phyloP scores from a whole-genome alignment of 2,888 invertebrate species.

The Arctia plantaginis region DNA sequence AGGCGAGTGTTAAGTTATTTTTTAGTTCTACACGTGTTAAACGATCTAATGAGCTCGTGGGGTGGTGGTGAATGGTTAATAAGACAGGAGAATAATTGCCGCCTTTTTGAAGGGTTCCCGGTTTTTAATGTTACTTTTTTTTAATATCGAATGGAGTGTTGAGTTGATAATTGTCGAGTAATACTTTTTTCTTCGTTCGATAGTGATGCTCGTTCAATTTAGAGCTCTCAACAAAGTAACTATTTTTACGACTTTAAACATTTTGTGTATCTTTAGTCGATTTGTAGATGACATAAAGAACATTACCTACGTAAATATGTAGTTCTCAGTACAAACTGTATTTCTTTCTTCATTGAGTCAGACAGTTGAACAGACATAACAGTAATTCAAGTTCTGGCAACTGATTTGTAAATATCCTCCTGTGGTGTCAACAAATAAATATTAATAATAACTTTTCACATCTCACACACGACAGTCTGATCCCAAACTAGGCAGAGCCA shows the following conservation, averaged over 20 bases:
- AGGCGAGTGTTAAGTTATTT: constrained; percentile 47
- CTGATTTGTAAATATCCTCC: neutral
- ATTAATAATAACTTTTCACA: no score
- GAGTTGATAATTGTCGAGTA: constrained; percentile 18
- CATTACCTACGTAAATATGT: constrained; percentile 9
- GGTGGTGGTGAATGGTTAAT: constrained; percentile 69
- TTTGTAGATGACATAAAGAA: constrained; percentile 13
- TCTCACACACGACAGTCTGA: no score
- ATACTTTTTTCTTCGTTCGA: constrained; percentile 5
- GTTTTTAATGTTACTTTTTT: constrained; percentile 33
- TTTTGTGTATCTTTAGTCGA: constrained; percentile 14
- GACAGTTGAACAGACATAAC: neutral
- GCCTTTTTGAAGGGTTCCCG: constrained; percentile 42
- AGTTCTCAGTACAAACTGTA: neutral
- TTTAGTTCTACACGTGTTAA: constrained; percentile 71
- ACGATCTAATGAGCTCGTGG: constrained; percentile 69
- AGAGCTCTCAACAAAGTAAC: constrained; percentile 18
- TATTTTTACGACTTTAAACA: constrained; percentile 19
- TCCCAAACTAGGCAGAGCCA: no score
- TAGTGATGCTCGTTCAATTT: constrained; percentile 4
- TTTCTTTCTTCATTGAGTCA: neutral
- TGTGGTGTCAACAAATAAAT: neutral
- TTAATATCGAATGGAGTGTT: constrained; percentile 33
- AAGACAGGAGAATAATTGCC: constrained; percentile 72
- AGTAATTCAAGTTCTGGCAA: neutral